These are phyloP conservation scores for Pristis pectinata DNA, from an alignment of 2,797 vertebrate genomes.

Conservation along the genomic window DNA sequence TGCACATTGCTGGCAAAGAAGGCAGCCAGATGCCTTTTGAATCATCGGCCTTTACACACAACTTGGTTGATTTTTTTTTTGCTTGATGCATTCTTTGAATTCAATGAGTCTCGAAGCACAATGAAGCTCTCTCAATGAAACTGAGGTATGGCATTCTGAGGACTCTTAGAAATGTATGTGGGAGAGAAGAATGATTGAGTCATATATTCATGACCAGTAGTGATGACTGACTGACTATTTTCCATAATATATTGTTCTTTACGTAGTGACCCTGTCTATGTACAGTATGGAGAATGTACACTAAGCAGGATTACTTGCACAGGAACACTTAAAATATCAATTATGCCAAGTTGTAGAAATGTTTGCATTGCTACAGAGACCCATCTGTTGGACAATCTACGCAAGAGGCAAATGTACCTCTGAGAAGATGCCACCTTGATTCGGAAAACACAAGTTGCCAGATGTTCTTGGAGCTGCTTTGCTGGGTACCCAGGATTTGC, in stretches of 20 bases:
- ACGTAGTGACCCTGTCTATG: neutral
- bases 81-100: neutral
- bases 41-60: neutral
- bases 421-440: neutral
- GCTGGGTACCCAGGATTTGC: neutral
- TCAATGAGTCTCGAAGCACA: neutral
- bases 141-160: neutral
- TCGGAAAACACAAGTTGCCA: neutral
- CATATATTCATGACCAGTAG: neutral
- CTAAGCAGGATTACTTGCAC: conserved; percentile 9
- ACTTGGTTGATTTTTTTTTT: neutral
- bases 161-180: neutral
- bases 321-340: neutral
- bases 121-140: neutral
- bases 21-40: too few species aligned
- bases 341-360: neutral
- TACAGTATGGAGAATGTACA: neutral
- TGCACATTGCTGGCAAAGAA: neutral
- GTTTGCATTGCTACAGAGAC: neutral
- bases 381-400: neutral
- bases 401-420: neutral
- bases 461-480: neutral
- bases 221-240: neutral
- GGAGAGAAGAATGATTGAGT: neutral
- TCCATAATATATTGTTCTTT: neutral